Evolutionary conservation across 2,888 invertebrate genomes (phyloP).

Genomic region (Lysandra bellargus): DNA sequence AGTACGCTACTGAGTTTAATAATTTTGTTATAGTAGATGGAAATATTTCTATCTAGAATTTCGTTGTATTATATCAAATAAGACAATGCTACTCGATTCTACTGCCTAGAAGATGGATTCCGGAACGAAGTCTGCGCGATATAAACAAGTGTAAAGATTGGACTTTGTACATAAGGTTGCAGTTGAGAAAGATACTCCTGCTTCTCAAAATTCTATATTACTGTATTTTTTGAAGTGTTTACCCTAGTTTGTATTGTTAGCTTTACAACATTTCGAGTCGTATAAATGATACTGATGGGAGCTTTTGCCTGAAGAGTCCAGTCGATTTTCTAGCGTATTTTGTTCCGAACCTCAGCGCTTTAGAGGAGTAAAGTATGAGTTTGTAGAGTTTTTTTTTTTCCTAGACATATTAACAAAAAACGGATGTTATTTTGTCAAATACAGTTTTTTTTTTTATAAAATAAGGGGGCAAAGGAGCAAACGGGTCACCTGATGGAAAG

Average conservation of each 20-base stretch:
- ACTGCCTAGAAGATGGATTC: constrained; percentile 17
- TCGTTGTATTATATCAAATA: background rate
- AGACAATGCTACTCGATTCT: background rate
- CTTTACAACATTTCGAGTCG: background rate
- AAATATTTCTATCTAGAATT: background rate
- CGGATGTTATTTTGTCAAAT: no score
- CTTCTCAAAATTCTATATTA: constrained; percentile 55
- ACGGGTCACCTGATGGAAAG: no score
- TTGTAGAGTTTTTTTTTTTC: no score
- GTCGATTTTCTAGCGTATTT: no score
- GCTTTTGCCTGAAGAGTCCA: background rate
- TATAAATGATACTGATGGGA: background rate
- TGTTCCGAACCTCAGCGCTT: no score
- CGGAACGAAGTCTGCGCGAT: constrained; percentile 45
- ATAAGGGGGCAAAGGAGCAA: no score
- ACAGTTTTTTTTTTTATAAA: no score
- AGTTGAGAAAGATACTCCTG: constrained; percentile 50
- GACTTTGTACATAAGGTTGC: constrained; percentile 56
- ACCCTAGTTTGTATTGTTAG: constrained; percentile 35
- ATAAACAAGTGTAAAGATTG: constrained; percentile 43
- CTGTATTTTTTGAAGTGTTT: constrained; percentile 53
- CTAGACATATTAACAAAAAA: no score
- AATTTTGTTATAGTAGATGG: background rate
- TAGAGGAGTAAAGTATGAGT: no score
- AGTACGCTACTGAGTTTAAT: no score